A percentile compares a stretch with the other conserved stretches of the same genome.
Conservation (phyloP, 2,888 invertebrate genomes). For the Neoitamus cyanurus region DNA sequence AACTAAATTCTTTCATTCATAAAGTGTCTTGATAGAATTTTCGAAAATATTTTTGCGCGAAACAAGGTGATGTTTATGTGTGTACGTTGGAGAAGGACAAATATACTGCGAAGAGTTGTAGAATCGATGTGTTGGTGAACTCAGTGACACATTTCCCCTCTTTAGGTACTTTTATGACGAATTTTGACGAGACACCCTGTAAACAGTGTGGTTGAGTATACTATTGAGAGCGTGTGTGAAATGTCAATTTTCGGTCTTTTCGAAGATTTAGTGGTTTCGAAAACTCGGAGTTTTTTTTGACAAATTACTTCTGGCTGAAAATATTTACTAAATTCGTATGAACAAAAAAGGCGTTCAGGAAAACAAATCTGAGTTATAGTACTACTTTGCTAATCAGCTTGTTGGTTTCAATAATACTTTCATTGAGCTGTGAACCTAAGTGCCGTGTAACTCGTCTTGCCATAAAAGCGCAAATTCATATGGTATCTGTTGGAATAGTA, state of each 20-base stretch:
- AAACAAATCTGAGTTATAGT: background rate
- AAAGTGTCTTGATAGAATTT: slow-evolving; percentile 19
- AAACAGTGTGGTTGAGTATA: background rate
- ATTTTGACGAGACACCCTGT: background rate
- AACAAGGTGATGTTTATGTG: slow-evolving; percentile 36
- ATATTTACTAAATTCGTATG: background rate
- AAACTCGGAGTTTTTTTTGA: background rate
- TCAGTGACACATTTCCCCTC: background rate
- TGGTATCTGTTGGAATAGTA: slow-evolving; percentile 53
- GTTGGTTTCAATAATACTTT: background rate
- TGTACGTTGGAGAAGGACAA: slow-evolving; percentile 17
- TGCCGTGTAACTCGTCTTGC: background rate
- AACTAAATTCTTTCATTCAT: slow-evolving; percentile 41
- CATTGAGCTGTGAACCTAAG: background rate
- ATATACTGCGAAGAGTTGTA: background rate
- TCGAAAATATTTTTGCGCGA: slow-evolving; percentile 36
- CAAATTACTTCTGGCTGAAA: background rate
- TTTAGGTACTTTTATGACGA: background rate
- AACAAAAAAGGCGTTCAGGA: background rate
- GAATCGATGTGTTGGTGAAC: background rate
- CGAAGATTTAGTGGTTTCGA: slow-evolving; percentile 30
- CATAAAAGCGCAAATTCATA: background rate
- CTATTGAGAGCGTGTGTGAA: background rate
- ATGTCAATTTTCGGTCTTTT: slow-evolving; percentile 36
- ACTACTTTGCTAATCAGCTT: background rate